Base-by-base conservation (phyloP, 2,888 invertebrate species). In the Xestia c-nigrum region DNA sequence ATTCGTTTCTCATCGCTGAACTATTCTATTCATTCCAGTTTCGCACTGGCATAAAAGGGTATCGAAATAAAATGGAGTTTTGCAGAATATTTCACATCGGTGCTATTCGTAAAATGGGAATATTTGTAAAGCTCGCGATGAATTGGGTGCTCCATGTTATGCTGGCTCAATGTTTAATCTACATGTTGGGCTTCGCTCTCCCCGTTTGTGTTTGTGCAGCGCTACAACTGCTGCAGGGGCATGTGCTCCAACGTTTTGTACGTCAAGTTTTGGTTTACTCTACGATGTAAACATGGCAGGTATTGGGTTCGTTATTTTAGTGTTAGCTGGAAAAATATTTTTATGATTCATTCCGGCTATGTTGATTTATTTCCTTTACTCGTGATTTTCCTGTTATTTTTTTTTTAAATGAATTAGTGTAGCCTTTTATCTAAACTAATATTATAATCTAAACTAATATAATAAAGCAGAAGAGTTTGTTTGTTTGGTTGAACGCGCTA, bases 181-280 rank as follows among this genome's bases (percentile, higher is more conserved):
- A 55, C 67, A 74, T 55, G 63, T 63, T 74, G 31, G 55, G 14
- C 16, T 81, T 24, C 12, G 2, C 47, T 66, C n/a, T 40, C 21
- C 50, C 31, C 55, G 55, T 21, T 81, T 57, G 43, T 75, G 47
- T 81, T 81, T 67, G 81, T 40, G 19, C 55, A 79, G 81, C 63
- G 43, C n/a, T 67, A 31, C 14, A 74, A 31, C 52, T 16, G 47
- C 55, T 74, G 52, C 31, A 24, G 38, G 38, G 14, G 7, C 19
- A 52, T 52, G 19, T 31, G 46, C 46, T 52, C 12, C 10, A 66
- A 7, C n/a, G 3, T n/a, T 59, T 40, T 55, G n/a, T 19, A 19
- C 40, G 50, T 24, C 50, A 66, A 24, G 47, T 66, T 81, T 80
- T 43, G 47, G 40, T 52, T 2, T 50, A 19, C n/a, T 6, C 16